A percentile compares a stretch with the other conserved stretches of the same genome.
Evolutionary conservation across 2,888 invertebrate species (phyloP).

Genomic region (Lepidonotus clava): DNA sequence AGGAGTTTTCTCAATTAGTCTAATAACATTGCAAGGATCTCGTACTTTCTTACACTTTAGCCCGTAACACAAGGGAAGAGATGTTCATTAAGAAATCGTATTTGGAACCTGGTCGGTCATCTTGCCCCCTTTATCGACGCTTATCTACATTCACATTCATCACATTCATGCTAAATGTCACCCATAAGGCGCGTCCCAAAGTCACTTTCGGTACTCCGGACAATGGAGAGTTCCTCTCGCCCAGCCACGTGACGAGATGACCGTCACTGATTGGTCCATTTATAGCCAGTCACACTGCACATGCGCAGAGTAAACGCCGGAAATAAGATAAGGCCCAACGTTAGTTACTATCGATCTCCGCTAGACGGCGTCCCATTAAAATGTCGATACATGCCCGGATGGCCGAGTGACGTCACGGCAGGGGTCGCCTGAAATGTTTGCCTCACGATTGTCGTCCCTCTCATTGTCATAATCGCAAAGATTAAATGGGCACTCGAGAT

Average conservation of each 20-base stretch:
- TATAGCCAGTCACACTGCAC: not conserved
- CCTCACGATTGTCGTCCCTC: not conserved
- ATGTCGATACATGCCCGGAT: slow-evolving; percentile 23
- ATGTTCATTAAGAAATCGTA: not conserved
- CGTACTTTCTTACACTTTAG: not conserved
- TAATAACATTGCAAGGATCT: too few species aligned
- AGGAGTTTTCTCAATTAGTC: too few species aligned
- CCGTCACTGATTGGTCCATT: not conserved
- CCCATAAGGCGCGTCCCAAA: not conserved
- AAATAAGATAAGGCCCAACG: not conserved
- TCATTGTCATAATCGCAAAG: not conserved
- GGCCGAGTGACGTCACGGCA: not conserved
- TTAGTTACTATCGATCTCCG: slow-evolving; percentile 2
- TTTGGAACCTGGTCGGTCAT: not conserved
- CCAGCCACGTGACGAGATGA: slow-evolving; percentile 9
- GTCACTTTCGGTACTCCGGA: not conserved
- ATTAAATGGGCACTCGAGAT: too few species aligned
- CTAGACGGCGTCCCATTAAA: not conserved
- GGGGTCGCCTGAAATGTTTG: slow-evolving; percentile 5
- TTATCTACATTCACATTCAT: not conserved
- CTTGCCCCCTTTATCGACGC: not conserved
- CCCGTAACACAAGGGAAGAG: not conserved
- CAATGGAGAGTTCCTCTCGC: not conserved
- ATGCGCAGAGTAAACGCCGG: not conserved
- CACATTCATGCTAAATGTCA: not conserved